Evolutionary conservation across 2,797 vertebrate species (phyloP), one percentile per base, ranked within the genome.

Genomic region (Silurus aristotelis): DNA sequence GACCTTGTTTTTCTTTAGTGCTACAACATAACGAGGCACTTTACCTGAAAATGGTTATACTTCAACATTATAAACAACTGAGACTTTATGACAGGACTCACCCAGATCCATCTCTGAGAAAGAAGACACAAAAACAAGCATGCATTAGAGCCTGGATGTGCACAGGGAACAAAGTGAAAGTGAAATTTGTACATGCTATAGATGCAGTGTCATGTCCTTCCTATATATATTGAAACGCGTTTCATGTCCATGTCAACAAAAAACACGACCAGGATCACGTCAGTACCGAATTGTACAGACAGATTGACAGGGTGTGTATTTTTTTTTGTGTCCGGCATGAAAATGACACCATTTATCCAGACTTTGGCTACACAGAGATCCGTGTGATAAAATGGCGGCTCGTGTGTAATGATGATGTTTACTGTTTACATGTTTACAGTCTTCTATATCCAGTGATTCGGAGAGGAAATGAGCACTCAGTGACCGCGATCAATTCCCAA

Each of bases 101-200:
- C 87, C 87, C 10, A 88, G 68, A 1, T 88, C 83, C 25, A 85
- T 3, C 5, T 73, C 77, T 86, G 66, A 46, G 52, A 58, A 31
- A 31, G 19, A 82, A 6, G 0, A 71, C 19, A 48, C 5, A 72
- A 43, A 78, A 56, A 66, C 46, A 22, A 87, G 12, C 27, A 60
- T 22, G 31, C 31, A 58, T 84, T 81, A 86, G 46, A 76, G 19
- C 15, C 25, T 61, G n/a, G 8, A 12, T 14, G 68, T 55, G 14
- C n/a, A 70, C 68, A 31, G 14, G 71, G 63, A 20, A 17, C 56
- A 87, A 89, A 86, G 52, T 70, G 86, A 89, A 87, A 90, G 64
- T 75, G 81, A 87, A 86, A 85, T 64, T 72, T 22, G 12, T 1
- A 10, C 27, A 12, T 17, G 61, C 1, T 80, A 46, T 20, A 64